These are phyloP conservation scores for Ceratina australensis DNA, from an alignment of 1,140 invertebrate species.

Conservation along the genomic window DNA sequence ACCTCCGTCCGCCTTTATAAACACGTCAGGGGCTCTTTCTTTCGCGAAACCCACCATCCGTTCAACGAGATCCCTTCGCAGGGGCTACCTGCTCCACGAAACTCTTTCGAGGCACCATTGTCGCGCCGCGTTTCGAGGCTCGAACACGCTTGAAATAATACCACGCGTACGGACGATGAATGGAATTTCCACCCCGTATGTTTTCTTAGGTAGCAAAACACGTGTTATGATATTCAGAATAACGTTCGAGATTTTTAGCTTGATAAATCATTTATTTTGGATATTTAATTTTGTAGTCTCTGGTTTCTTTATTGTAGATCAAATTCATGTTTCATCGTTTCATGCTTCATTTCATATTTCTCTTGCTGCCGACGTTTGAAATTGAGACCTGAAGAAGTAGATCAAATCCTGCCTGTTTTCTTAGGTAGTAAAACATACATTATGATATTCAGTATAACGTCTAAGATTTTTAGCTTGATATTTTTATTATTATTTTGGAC, in stretches of 20 bases:
- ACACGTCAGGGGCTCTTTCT: conserved; percentile 36
- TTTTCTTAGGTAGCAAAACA: not conserved
- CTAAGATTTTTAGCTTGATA: no score
- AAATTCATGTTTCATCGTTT: no score
- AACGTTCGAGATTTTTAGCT: no score
- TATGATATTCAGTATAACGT: no score
- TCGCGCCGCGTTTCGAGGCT: conserved; percentile 2
- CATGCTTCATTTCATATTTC: no score
- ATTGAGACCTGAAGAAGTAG: not conserved
- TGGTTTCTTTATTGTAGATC: no score
- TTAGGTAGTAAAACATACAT: not conserved
- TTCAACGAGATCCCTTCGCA: conserved; percentile 45
- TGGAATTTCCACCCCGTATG: not conserved
- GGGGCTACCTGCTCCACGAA: conserved; percentile 3
- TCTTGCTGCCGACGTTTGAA: not conserved
- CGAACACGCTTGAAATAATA: conserved; percentile 19
- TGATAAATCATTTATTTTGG: no score
- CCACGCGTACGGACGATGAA: not conserved
- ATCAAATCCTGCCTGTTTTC: not conserved
- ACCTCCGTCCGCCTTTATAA: conserved; percentile 59
- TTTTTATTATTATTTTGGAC: no score
- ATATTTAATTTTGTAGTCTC: no score
- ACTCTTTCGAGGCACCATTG: conserved; percentile 7
- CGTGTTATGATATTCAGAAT: no score
- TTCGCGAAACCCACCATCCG: conserved; percentile 15